A percentile compares a stretch with the other conserved stretches of the same genome.
Conservation (phyloP, 2,888 invertebrate genomes). For the Drosophila putrida region DNA sequence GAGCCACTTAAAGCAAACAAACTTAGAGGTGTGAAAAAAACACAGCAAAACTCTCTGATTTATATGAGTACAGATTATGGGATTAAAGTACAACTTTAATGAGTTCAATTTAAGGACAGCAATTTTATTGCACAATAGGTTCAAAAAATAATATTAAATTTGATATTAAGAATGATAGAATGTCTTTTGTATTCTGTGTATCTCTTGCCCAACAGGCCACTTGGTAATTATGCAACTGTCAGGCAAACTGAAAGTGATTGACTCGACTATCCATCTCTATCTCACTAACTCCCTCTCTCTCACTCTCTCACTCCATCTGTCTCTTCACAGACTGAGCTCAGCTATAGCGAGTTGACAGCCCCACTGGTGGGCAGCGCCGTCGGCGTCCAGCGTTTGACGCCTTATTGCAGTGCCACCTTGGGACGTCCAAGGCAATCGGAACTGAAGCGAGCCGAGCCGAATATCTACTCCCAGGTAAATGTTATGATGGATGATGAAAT, state of each 20-base stretch:
- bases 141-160: no score
- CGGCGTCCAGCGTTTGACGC: conserved; percentile 81
- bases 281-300: background rate
- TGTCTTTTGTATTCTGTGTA: background rate
- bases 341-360: conserved; percentile 82
- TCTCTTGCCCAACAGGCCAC: background rate
- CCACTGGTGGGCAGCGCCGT: conserved; percentile 69
- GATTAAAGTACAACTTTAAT: background rate
- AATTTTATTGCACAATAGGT: background rate
- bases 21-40: conserved; percentile 47
- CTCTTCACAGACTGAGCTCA: conserved; percentile 83
- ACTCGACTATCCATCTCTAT: conserved; percentile 11
- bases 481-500: conserved; percentile 83
- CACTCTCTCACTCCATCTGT: background rate
- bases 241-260: conserved; percentile 43
- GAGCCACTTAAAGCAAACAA: conserved; percentile 15
- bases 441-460: conserved; percentile 84
- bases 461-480: conserved; percentile 86
- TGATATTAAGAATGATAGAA: no score
- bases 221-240: conserved; percentile 41
- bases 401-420: conserved; percentile 85
- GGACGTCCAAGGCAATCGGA: conserved; percentile 85
- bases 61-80: background rate
- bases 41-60: background rate
- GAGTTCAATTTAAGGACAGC: background rate